Evolutionary conservation across 2,888 invertebrate genomes (phyloP), one percentile per base, ranked within the genome.

Genomic region (Hypomecis atomaria): DNA sequence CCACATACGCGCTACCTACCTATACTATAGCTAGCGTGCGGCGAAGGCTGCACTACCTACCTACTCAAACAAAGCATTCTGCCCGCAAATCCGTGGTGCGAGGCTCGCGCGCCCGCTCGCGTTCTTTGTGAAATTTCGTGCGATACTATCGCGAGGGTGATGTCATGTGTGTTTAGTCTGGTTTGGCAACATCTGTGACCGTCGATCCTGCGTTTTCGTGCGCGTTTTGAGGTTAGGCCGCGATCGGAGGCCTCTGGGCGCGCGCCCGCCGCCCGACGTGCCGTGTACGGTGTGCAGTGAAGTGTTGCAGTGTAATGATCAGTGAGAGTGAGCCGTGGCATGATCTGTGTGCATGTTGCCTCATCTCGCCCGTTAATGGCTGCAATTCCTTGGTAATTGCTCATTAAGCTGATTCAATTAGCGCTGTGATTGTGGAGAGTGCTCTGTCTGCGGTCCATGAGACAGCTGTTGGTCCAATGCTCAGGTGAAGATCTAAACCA

Each of bases 51-150:
- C 84, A 83, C 84, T 88, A 86, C 86, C 84, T 88, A 86, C 83
- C 85, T 85, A 86, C 85, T 90, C 90, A 87, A 90, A 92, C 92
- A 92, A 92, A 92, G 92, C 92, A 88, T 86, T 91, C 86, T 82
- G 87, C 85, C 84, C 87, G 85, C 86, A 84, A 87, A 87, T 87
- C 88, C 83, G 83, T 84, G 85, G 78, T 78, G 83, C 81, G 79
- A 79, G 80, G 75, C 78, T 78, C 80, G 80, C 77, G 79, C 83
- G 76, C 79, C 76, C 78, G 79, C 77, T 83, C 78, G 79, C 80
- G 82, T 86, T 83, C 86, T 86, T 85, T 86, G 83, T 86, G 78
- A 84, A 79, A 82, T 80, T 78, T 78, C 77, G 79, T 78, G 75
- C 82, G 76, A 77, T 76, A 78, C 73, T 75, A 77, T 81, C 77